These are phyloP conservation scores for Sicus ferrugineus DNA, from an alignment of 2,888 invertebrate species.

Conservation along the genomic window DNA sequence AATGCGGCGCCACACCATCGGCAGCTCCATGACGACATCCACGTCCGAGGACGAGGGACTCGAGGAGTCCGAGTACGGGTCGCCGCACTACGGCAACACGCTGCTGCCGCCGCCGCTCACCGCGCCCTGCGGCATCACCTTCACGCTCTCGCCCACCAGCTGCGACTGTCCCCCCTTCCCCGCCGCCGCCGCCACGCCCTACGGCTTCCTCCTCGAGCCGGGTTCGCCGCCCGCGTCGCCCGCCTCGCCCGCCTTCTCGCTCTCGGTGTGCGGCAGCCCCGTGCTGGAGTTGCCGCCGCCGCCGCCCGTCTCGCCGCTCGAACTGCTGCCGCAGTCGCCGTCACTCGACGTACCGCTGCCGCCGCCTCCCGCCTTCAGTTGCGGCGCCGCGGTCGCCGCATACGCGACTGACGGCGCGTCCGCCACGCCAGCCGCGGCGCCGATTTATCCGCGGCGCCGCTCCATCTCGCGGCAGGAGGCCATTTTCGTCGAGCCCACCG, in stretches of 20 bases:
- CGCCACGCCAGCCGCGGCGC: slow-evolving; percentile 55
- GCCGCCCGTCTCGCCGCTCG: slow-evolving; percentile 49
- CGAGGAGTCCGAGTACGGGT: slow-evolving; percentile 65
- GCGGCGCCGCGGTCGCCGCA: slow-evolving; percentile 35
- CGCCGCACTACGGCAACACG: slow-evolving; percentile 60
- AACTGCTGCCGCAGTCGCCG: slow-evolving; percentile 43
- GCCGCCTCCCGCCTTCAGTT: slow-evolving; percentile 44
- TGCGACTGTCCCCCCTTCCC: slow-evolving; percentile 63
- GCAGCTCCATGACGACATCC: slow-evolving; percentile 56
- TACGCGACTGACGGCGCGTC: slow-evolving; percentile 40
- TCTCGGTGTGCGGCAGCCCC: slow-evolving; percentile 57
- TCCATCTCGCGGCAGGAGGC: slow-evolving; percentile 85
- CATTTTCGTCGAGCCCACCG: slow-evolving; percentile 78
- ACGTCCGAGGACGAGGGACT: slow-evolving; percentile 65
- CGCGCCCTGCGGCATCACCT: slow-evolving; percentile 70
- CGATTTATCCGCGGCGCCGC: slow-evolving; percentile 69
- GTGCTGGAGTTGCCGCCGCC: slow-evolving; percentile 54
- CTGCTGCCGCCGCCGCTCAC: slow-evolving; percentile 64
- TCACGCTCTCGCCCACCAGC: slow-evolving; percentile 71
- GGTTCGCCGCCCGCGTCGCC: slow-evolving; percentile 65
- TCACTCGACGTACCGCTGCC: slow-evolving; percentile 45
- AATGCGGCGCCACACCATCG: slow-evolving; percentile 58
- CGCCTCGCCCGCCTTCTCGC: slow-evolving; percentile 58
- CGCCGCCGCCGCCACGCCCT: slow-evolving; percentile 52
- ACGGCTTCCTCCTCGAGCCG: slow-evolving; percentile 51